Evolutionary conservation across 2,113 vertebrate species (phyloP).

Genomic region (Ptychochromis oligacanthus): DNA sequence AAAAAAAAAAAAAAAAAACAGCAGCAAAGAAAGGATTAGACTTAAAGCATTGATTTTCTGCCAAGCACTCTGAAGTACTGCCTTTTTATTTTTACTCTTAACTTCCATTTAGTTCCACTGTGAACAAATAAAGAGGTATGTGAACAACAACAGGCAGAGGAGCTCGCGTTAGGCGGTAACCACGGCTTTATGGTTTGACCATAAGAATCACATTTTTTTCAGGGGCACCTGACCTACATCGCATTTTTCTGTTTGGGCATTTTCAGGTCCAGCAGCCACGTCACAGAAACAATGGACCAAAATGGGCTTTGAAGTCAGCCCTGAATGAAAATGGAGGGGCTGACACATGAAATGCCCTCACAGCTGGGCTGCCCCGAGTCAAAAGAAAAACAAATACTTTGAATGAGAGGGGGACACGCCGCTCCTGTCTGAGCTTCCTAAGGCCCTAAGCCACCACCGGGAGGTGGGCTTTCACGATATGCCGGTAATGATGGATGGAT

Average conservation of each 20-base stretch:
- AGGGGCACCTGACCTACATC: constrained; percentile 93
- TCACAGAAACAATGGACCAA: constrained; percentile 90
- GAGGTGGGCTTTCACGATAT: constrained; percentile 85
- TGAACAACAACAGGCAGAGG: constrained; percentile 46
- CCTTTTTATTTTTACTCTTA: constrained; percentile 27
- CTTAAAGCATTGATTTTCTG: constrained; percentile 41
- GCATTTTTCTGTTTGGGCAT: constrained; percentile 93
- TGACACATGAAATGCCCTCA: constrained; percentile 87
- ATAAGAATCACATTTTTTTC: constrained; percentile 86
- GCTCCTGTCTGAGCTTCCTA: constrained; percentile 88
- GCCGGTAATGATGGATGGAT: constrained; percentile 96
- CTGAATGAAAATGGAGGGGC: constrained; percentile 85
- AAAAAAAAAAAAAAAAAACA: not conserved
- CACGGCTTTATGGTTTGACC: constrained; percentile 84
- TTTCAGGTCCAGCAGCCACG: constrained; percentile 91
- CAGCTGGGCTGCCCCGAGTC: constrained; percentile 83
- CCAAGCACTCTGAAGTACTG: constrained; percentile 13
- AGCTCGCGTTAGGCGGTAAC: constrained; percentile 80
- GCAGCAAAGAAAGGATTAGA: constrained; percentile 25
- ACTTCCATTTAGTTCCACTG: constrained; percentile 32
- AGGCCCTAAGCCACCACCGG: constrained; percentile 78
- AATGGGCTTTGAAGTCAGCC: constrained; percentile 92
- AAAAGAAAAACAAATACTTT: constrained; percentile 98
- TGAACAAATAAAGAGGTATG: constrained; percentile 49
- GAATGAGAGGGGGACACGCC: constrained; percentile 89